These are phyloP conservation scores for Machaerirhynchus nigripectus DNA, from an alignment of 2,113 vertebrate genomes.

Conservation along the genomic window DNA sequence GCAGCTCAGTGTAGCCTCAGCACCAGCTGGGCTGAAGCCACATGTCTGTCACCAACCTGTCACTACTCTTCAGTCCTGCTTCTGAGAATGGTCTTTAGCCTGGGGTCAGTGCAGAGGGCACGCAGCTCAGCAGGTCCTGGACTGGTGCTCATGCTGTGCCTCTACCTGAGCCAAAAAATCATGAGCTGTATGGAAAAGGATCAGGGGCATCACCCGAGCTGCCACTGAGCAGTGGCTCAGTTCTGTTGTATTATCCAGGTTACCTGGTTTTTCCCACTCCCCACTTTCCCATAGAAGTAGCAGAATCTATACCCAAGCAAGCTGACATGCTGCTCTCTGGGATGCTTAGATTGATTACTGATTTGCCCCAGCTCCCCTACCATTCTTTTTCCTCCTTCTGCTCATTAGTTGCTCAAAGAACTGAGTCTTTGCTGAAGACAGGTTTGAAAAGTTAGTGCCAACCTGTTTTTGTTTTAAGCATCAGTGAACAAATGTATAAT, in stretches of 20 bases:
- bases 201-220: background rate
- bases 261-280: background rate
- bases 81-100: background rate
- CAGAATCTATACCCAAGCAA: background rate
- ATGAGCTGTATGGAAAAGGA: background rate
- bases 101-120: background rate
- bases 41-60: fast-evolving
- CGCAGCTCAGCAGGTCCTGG: background rate
- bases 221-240: background rate
- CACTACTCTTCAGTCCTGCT: background rate
- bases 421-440: background rate
- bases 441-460: slow-evolving; percentile 18
- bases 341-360: background rate
- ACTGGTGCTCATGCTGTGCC: background rate
- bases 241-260: background rate
- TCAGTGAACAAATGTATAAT: slow-evolving; percentile 12
- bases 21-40: background rate
- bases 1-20: background rate
- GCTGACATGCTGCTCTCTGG: background rate
- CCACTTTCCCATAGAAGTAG: background rate
- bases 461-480: background rate
- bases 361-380: background rate
- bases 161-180: background rate
- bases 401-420: background rate
- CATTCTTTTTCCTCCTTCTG: background rate